Evolutionary conservation across 2,113 vertebrate species (phyloP).

Genomic region (Daboia siamensis): DNA sequence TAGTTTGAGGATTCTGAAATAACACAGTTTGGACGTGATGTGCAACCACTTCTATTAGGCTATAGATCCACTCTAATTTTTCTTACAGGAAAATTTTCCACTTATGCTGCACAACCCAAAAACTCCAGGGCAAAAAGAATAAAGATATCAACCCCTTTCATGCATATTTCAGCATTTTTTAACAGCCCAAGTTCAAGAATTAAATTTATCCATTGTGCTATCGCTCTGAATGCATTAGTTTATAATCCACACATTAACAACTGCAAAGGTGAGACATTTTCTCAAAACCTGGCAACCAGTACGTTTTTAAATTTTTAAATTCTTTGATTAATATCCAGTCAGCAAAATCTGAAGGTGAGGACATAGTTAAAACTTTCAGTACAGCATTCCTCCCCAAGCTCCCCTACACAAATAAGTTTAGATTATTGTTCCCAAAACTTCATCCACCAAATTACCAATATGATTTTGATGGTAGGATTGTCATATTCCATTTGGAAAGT

Average conservation of each 20-base stretch:
- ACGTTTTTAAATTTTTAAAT: not conserved
- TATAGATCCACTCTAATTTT: not conserved
- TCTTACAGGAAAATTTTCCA: not conserved
- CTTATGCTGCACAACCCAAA: not conserved
- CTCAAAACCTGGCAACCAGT: constrained; percentile 5
- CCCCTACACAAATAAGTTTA: not conserved
- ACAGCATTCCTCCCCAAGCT: not conserved
- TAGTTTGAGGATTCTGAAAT: not conserved
- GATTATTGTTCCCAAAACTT: not conserved
- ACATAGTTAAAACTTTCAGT: not conserved
- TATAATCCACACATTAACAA: not conserved
- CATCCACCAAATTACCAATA: not conserved
- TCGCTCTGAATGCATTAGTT: constrained; percentile 39
- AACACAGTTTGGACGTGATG: not conserved
- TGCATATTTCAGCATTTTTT: not conserved
- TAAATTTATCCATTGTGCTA: constrained; percentile 13
- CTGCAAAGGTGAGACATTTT: constrained; percentile 34
- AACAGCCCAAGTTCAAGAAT: not conserved
- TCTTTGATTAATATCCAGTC: constrained; percentile 16
- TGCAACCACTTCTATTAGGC: not conserved
- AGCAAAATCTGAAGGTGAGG: not conserved
- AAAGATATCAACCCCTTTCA: not conserved
- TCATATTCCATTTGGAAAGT: not conserved
- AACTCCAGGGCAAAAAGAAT: not conserved
- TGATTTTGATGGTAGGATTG: not conserved